Base-by-base conservation (phyloP, 2,113 vertebrate species). In the Cromileptes altivelis region DNA sequence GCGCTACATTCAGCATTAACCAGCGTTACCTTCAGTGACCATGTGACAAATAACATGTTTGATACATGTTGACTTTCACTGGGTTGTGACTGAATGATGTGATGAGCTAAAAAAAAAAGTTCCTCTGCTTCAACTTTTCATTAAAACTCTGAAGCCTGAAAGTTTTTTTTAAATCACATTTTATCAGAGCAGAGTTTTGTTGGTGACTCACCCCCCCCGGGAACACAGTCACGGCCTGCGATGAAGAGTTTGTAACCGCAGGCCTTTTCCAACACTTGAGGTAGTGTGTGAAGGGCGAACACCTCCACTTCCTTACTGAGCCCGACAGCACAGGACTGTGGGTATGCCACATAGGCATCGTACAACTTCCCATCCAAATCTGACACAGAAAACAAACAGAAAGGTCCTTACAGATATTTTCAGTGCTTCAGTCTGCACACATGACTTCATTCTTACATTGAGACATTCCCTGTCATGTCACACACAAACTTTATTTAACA, bases 191-290 rank as follows among this genome's bases (percentile, higher is more conserved):
- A 37, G 4, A 30, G 47, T 14, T 14, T 14, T 17, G 12, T 50
- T 1, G 49, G 17, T n/a, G 25, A 56, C 91, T 83, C 94, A 98
- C 98, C 97, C 95, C 97, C 92, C 57, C 98, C 98, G 0, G 96
- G 96, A 81, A 95, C 84, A 67, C 96, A 95, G 88, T 99, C 97
- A 6, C 97, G 96, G 81, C 96, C 96, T 18, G 96, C 84, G 84
- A 99, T 97, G 81, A 98, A 99, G 10, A 99, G 94, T 63, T 93
- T 96, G 85, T 97, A 98, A 68, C 96, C 97, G 67, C 96, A 98
- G 2, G 94, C 90, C n/a, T 88, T 93, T 88, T 99, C 98, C 88
- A 99, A 89, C 70, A 99, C 96, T 52, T 96, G 88, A 0, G 98
- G 97, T 15, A 99, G 86, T 2, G 94, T 84, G n/a, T 94, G 94